Evolutionary conservation across 2,797 vertebrate genomes (phyloP).

Genomic region (Prionace glauca): DNA sequence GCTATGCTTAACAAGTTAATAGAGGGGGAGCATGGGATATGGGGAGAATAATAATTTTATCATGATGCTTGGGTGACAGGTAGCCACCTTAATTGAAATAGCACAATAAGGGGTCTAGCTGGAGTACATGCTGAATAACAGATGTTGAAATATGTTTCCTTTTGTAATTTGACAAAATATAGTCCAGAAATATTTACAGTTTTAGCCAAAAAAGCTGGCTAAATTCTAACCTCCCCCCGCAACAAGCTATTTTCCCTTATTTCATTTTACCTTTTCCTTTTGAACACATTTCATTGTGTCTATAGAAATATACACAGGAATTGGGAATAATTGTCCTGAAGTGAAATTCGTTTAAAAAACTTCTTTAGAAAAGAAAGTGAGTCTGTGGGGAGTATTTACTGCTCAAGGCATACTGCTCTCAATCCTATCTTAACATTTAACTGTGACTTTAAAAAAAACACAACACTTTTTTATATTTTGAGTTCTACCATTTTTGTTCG

Average conservation of each 20-base stretch:
- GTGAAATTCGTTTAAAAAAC: neutral
- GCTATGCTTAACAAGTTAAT: constrained; percentile 30
- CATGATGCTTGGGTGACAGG: neutral
- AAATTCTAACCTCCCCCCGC: neutral
- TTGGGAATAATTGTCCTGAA: neutral
- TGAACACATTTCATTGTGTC: neutral
- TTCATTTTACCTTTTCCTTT: neutral
- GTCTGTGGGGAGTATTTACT: neutral
- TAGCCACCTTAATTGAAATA: neutral
- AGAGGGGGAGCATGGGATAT: neutral
- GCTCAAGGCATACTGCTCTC: neutral
- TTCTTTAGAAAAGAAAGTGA: neutral
- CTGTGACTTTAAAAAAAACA: neutral
- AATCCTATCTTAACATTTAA: neutral
- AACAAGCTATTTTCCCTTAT: neutral
- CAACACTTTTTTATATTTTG: neutral
- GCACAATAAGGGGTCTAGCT: neutral
- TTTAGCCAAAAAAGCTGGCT: neutral
- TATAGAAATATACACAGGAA: neutral
- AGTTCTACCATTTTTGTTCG: neutral
- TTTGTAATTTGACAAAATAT: neutral
- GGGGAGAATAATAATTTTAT: neutral
- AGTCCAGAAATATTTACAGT: neutral
- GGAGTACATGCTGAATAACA: constrained; percentile 33
- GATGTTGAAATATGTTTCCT: neutral